A percentile compares a stretch with the other conserved stretches of the same genome.
Evolutionary conservation across 2,797 vertebrate species (phyloP).

Genomic region (Xenentodon cancila): DNA sequence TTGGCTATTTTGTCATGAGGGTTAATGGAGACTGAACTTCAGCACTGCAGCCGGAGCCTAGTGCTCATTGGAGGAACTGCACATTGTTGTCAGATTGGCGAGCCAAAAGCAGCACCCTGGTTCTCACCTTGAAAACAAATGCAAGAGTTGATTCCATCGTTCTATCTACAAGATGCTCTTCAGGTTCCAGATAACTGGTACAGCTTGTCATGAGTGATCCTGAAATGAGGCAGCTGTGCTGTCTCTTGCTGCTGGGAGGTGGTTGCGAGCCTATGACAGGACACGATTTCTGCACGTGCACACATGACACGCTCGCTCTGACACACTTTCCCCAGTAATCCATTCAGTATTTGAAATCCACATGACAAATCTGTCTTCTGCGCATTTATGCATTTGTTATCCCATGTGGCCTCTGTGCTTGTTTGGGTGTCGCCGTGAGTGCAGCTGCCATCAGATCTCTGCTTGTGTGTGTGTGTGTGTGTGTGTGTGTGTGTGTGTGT

Average conservation of each 20-base stretch:
- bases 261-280: conserved; percentile 13
- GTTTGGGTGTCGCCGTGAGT: conserved; percentile 11
- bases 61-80: no score
- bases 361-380: conserved; percentile 18
- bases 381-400: conserved; percentile 13
- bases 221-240: conserved; percentile 1
- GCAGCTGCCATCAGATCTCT: background rate
- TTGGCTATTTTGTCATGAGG: no score
- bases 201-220: background rate
- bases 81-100: no score
- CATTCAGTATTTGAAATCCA: conserved; percentile 28
- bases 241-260: conserved; percentile 4
- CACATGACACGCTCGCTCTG: conserved; percentile 27
- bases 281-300: conserved; percentile 27
- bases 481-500: conserved; percentile 8
- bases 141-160: no score
- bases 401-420: conserved; percentile 7
- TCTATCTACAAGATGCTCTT: no score
- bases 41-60: no score
- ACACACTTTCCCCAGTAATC: conserved; percentile 20
- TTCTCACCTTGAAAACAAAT: no score
- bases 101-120: no score
- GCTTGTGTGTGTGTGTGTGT: conserved; percentile 1
- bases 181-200: background rate
- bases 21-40: no score